Conservation (phyloP, 2,888 invertebrate genomes). For the Caenorhabditis sinica region DNA sequence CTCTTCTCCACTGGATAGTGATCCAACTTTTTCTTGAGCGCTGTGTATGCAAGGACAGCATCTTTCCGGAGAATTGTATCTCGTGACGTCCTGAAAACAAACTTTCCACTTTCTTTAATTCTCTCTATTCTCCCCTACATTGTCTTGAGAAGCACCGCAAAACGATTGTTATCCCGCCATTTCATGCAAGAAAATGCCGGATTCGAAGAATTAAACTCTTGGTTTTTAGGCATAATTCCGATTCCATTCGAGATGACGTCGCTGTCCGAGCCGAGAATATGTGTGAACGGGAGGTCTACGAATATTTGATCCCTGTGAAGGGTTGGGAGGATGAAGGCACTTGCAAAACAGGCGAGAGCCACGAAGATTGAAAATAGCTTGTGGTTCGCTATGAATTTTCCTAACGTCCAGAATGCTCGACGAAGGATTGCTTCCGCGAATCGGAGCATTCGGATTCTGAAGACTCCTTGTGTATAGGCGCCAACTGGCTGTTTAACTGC, state of each 20-base stretch:
- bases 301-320: slow-evolving; percentile 56
- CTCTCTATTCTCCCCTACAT: slow-evolving; percentile 25
- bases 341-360: slow-evolving; percentile 52
- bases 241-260: slow-evolving; percentile 67
- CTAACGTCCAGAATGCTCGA: slow-evolving; percentile 78
- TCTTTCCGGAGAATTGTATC: slow-evolving; percentile 73
- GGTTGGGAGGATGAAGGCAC: slow-evolving; percentile 60
- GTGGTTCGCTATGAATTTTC: slow-evolving; percentile 78
- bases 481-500: slow-evolving; percentile 66
- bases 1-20: slow-evolving; percentile 69
- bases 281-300: slow-evolving; percentile 67
- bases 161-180: slow-evolving; percentile 65
- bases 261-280: slow-evolving; percentile 59
- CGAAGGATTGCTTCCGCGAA: slow-evolving; percentile 77
- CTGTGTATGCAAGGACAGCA: slow-evolving; percentile 70
- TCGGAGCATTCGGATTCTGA: slow-evolving; percentile 73
- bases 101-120: not conserved
- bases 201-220: slow-evolving; percentile 78
- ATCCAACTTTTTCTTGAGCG: slow-evolving; percentile 73
- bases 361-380: slow-evolving; percentile 54
- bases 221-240: slow-evolving; percentile 58
- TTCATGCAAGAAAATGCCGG: slow-evolving; percentile 73
- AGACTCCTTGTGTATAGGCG: slow-evolving; percentile 72
- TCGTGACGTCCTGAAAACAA: slow-evolving; percentile 63
- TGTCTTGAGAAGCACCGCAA: slow-evolving; percentile 73